Evolutionary conservation across 2,113 vertebrate species (phyloP), one percentile per base, ranked within the genome.

Genomic region (Salvelinus fontinalis): DNA sequence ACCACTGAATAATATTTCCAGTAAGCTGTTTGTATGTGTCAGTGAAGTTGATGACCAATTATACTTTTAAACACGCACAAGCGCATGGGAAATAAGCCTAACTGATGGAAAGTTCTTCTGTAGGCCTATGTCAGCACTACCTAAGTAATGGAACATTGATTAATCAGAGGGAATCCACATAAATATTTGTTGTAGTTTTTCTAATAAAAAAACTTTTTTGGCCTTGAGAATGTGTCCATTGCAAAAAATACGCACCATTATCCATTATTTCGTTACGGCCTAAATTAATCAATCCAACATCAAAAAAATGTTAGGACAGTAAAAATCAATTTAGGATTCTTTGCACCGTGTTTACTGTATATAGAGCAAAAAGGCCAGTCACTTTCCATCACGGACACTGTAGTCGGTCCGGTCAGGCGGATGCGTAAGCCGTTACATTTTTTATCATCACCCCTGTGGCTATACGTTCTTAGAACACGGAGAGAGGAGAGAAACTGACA

Each of bases 361-460:
- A 24, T 20, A 39, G 67, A 54, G 29, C 22, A 34, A 71, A 26
- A 82, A 49, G 76, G 75, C 75, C 75, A 85, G 84, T 85, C 80
- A 70, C 81, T 44, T 83, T 67, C 57, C 39, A 76, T 81, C 71
- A 74, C 66, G 75, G 67, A 65, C 49, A 68, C 49, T 26, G 44
- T 31, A 59, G 26, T 12, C 34, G 39, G 74, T 81, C 76, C 71
- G 83, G 76, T 29, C 18, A 39, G 79, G 65, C 20, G 60, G 76
- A 78, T 62, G 65, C 69, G 2, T 79, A 48, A 24, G 3, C 49
- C 7, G 78, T 85, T 92, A 84, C 89, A 93, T 91, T 90, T 92
- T 90, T 89, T 78, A 91, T 91, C 60, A 82, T 60, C 26, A 74
- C 71, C 79, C 87, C 87, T 79, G 83, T 85, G 91, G 90, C 86